Conservation (phyloP, 2,888 invertebrate genomes). For the Clepsis dumicolana region DNA sequence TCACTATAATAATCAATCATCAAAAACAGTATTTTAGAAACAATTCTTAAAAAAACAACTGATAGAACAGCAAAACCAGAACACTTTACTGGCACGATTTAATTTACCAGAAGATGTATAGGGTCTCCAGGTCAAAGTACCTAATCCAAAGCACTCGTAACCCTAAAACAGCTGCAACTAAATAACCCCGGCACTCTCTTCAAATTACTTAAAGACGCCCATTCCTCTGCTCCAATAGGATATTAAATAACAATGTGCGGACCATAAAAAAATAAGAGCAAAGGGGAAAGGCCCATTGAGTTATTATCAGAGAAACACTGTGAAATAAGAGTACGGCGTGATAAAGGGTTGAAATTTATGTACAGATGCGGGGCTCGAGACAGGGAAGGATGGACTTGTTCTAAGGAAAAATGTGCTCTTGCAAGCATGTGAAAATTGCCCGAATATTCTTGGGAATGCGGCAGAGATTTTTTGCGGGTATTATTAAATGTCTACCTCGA, state of each 20-base stretch:
- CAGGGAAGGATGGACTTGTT: conserved; percentile 62
- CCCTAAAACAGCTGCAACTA: background rate
- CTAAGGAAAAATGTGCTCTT: conserved; percentile 44
- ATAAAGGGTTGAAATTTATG: conserved; percentile 71
- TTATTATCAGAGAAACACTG: conserved; percentile 65
- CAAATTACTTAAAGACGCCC: conserved; percentile 20
- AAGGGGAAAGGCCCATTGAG: conserved; percentile 62
- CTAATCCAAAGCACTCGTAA: background rate
- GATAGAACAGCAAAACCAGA: too few relatives aligned
- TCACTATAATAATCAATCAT: too few relatives aligned
- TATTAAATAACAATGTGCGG: conserved; percentile 33
- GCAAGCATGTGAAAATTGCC: conserved; percentile 40
- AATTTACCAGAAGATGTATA: too few relatives aligned
- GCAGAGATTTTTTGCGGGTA: conserved; percentile 36
- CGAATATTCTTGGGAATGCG: conserved; percentile 34
- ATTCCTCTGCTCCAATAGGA: conserved; percentile 18
- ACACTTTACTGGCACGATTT: too few relatives aligned
- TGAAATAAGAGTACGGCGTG: conserved; percentile 62
- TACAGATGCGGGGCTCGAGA: conserved; percentile 57
- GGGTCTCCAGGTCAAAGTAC: too few relatives aligned
- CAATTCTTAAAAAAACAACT: too few relatives aligned
- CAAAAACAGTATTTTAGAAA: too few relatives aligned
- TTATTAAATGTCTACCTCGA: conserved; percentile 30
- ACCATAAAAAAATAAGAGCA: conserved; percentile 48
- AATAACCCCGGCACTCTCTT: conserved; percentile 12